Conservation (phyloP, 2,797 vertebrate genomes). For the Sphaeramia orbicularis region DNA sequence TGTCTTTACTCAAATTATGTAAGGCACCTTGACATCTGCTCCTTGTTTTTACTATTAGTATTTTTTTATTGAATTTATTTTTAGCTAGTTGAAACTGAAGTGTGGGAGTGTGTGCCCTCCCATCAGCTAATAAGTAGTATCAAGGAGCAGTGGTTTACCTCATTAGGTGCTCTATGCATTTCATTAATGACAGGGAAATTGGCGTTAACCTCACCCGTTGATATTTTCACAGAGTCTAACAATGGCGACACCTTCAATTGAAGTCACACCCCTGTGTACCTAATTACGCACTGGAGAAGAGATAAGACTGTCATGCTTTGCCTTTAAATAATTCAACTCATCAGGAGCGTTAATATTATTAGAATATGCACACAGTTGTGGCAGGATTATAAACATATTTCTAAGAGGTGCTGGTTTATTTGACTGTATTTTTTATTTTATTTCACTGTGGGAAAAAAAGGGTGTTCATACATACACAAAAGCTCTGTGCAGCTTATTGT, state of each 20-base stretch:
- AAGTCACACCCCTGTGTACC: conserved; percentile 96
- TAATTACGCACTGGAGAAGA: conserved; percentile 91
- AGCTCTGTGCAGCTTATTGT: conserved; percentile 24
- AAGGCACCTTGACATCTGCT: conserved; percentile 94
- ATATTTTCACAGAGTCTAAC: conserved; percentile 97
- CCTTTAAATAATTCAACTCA: conserved; percentile 88
- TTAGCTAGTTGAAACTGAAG: conserved; percentile 93
- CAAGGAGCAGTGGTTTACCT: conserved; percentile 97
- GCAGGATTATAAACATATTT: conserved; percentile 17
- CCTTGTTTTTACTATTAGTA: conserved; percentile 61
- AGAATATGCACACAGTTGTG: conserved; percentile 30
- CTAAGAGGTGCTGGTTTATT: conserved; percentile 37
- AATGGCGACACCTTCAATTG: conserved; percentile 97
- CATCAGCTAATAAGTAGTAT: conserved; percentile 97
- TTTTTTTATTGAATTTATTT: conserved; percentile 82
- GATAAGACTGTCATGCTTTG: conserved; percentile 87
- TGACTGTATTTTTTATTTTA: conserved; percentile 2
- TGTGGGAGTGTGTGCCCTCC: conserved; percentile 92
- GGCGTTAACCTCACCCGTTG: conserved; percentile 96
- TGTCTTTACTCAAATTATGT: conserved; percentile 90
- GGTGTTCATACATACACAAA: conserved; percentile 16
- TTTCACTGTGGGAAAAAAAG: background rate
- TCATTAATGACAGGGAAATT: conserved; percentile 99
- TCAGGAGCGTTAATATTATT: conserved; percentile 62
- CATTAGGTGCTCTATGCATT: conserved; percentile 97